These are phyloP conservation scores for Leptodactylus fuscus DNA, from an alignment of 2,113 vertebrate species.

Conservation along the genomic window DNA sequence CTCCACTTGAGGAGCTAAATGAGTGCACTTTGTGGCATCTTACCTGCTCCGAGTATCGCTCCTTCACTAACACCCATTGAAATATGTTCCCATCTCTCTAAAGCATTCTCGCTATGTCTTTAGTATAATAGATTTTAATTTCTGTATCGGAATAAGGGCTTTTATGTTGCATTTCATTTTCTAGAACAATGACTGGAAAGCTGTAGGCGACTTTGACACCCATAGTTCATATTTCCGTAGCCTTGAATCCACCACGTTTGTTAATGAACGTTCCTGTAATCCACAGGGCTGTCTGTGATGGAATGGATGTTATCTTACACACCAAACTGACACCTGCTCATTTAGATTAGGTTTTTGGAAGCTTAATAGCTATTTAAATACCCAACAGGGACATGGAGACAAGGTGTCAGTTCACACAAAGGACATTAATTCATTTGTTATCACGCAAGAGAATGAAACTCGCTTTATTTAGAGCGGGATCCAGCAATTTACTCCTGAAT, in stretches of 20 bases:
- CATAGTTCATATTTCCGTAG: slow-evolving; percentile 24
- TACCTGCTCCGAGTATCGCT: background rate
- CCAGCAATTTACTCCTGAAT: background rate
- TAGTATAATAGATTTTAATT: background rate
- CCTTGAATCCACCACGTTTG: slow-evolving; percentile 34
- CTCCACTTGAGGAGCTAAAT: background rate
- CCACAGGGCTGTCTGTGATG: slow-evolving; percentile 24
- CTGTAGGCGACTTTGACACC: slow-evolving; percentile 43
- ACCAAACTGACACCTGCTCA: slow-evolving; percentile 59
- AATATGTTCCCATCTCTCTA: background rate
- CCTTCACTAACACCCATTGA: background rate
- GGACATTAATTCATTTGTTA: slow-evolving; percentile 40
- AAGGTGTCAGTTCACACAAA: slow-evolving; percentile 56
- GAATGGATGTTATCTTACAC: slow-evolving; percentile 8
- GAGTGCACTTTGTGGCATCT: background rate
- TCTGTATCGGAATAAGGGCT: background rate
- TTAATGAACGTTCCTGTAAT: slow-evolving; percentile 51
- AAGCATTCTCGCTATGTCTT: background rate
- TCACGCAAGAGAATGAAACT: background rate
- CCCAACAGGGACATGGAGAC: slow-evolving; percentile 26
- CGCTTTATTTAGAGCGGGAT: background rate
- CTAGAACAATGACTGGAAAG: slow-evolving; percentile 47
- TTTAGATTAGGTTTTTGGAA: slow-evolving; percentile 53
- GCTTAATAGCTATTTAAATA: slow-evolving; percentile 38
- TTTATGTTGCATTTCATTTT: slow-evolving; percentile 47